Base-by-base conservation (phyloP, 2,113 vertebrate species). In the Heliornis fulica region DNA sequence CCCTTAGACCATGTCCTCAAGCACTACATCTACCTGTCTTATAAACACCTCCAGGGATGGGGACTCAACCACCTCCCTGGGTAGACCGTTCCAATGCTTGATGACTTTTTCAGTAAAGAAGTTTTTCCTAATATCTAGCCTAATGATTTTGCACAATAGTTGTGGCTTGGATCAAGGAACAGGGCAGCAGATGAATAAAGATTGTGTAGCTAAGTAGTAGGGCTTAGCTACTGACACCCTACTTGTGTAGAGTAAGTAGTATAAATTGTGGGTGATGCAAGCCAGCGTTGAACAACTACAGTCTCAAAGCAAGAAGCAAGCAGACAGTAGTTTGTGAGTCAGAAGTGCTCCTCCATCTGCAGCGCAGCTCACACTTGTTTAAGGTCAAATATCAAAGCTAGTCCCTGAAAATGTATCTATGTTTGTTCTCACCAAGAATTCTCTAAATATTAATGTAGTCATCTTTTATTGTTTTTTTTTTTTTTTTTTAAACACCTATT, bases 311-410 rank as follows among this genome's bases (percentile, higher is more conserved):
- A 87, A 95, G 75, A 83, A 86, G 70, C 61, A 93, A 96, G 48
- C 69, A 93, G 76, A 86, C 57, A 86, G 80, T 34, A 86, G 48
- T 71, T 36, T 74, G 65, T 66, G 61, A 93, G 26, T 90, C 60
- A 82, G 61, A 95, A 93, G 69, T 76, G 12, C 17, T 95, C 17
- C 48, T 93, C 29, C 80, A 87, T 72, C 85, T 95, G 90, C 53
- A 46, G 43, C 38, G 48, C 83, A 92, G 91, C 63, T 96, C 83
- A 80, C 68, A 43, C 72, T 93, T 95, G 43, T 76, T 83, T 89
- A 63, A 91, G 64, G 92, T 91, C 92, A 91, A 80, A 88, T 85
- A 88, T 95, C 75, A 93, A 91, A 87, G 70, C 56, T 32, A 69
- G 74, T 87, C 15, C 21, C 25, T 89, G 77, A 85, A 94, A 91